phyloP scores from a whole-genome alignment of 2,113 vertebrate genomes.

The Oenanthe oenanthe region DNA sequence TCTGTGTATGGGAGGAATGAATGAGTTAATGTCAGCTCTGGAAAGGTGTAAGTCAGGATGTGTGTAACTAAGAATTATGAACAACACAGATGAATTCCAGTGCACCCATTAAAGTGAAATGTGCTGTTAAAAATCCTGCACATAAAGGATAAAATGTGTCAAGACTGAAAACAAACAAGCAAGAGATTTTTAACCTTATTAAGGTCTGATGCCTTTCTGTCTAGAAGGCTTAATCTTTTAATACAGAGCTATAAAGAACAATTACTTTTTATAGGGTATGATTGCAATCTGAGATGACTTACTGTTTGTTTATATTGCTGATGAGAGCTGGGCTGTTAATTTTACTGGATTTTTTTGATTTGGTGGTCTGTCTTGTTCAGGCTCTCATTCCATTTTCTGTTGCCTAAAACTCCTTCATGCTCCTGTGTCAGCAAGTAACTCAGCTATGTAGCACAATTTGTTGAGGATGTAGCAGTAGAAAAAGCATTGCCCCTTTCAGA shows the following conservation, averaged over 20 bases:
- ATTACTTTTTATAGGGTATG: conserved; percentile 19
- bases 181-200: conserved; percentile 33
- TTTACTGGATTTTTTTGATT: neutral
- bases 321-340: conserved; percentile 16
- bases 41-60: neutral
- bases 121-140: conserved; percentile 6
- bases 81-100: neutral
- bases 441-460: conserved; percentile 49
- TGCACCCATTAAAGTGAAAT: neutral
- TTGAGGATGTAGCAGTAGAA: conserved; percentile 46
- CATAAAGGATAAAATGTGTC: neutral
- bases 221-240: conserved; percentile 32
- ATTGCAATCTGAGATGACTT: conserved; percentile 32
- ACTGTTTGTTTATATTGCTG: neutral
- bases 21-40: neutral
- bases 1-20: neutral
- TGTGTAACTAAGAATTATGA: conserved; percentile 5
- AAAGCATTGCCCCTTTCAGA: conserved; percentile 53
- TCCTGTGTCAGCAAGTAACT: conserved; percentile 26
- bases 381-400: neutral
- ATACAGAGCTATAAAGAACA: conserved; percentile 27
- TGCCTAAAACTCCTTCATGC: conserved; percentile 36
- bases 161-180: conserved; percentile 29
- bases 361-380: neutral
- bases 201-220: conserved; percentile 33